Base-by-base conservation (phyloP, 2,797 vertebrate genomes). In the Hybognathus amarus region DNA sequence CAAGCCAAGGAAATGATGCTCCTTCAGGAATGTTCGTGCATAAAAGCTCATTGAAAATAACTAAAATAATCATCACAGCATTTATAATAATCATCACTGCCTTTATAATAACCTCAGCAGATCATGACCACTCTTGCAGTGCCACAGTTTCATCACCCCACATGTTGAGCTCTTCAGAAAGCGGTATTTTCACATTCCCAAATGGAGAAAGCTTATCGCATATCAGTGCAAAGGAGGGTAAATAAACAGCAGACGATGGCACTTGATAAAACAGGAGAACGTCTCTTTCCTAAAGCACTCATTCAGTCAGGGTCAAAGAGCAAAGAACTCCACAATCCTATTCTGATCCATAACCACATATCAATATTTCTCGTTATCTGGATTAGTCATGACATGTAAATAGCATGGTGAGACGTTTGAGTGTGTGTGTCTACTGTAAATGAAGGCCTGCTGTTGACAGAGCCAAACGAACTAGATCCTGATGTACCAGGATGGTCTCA, bases 381-480 rank as follows among this genome's bases (percentile, higher is more conserved):
- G 8, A 52, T 33, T 22, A 67, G 36, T 63, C 68, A 56, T 22
- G 17, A 22, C 15, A 13, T 42, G 63, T 6, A 30, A 11, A n/a
- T 5, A 45, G n/a, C 17, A 10, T 17, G 4, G 30, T 42, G 78
- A 2, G 50, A 24, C 2, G 11, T 17, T 36, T 27, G 30, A 52
- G 45, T 47, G 45, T 47, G 45, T 47, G 45, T 15, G 45, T 4
- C 66, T 85, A n/a, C n/a, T n/a, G n/a, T n/a, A 45, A 82, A 83
- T 73, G 87, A 89, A 86, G 90, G 67, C 63, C 86, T 88, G 92
- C 91, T 95, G 93, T 94, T 95, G 93, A 96, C 93, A 91, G 91
- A 92, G 71, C 87, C 91, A 90, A 94, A 95, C 92, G 84, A 91
- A 92, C 93, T 92, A 94, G 93, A 96, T 96, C 95, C 95, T 95